phyloP scores from a whole-genome alignment of 2,888 invertebrate genomes.

The Hydriomena furcata region DNA sequence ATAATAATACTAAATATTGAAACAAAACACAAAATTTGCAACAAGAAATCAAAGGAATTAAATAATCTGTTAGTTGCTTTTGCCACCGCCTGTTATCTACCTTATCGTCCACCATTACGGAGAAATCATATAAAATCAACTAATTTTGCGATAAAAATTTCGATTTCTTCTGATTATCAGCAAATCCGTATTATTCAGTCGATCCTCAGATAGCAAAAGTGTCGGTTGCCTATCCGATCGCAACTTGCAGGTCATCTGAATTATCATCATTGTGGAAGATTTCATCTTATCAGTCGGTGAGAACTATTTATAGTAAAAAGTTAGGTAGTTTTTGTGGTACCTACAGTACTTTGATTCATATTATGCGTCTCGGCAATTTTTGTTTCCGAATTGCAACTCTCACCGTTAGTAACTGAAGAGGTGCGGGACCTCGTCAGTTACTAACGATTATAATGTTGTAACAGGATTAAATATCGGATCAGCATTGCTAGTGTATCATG shows the following conservation, averaged over 20 bases:
- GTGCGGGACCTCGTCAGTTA: too few relatives aligned
- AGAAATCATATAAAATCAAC: conserved; percentile 67
- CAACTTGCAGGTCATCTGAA: conserved; percentile 5
- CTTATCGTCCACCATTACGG: conserved; percentile 64
- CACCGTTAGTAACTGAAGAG: too few relatives aligned
- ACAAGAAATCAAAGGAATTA: too few relatives aligned
- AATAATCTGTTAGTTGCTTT: conserved; percentile 34
- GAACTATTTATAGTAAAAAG: conserved; percentile 36
- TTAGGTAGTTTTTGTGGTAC: too few relatives aligned
- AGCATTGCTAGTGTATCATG: too few relatives aligned
- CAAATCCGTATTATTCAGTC: conserved; percentile 74
- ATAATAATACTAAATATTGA: background rate
- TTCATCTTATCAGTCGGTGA: conserved; percentile 52
- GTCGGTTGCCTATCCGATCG: conserved; percentile 52
- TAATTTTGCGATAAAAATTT: conserved; percentile 74
- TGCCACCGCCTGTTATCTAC: conserved; percentile 51
- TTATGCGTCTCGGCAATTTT: too few relatives aligned
- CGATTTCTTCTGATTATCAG: conserved; percentile 71
- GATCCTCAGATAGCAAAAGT: conserved; percentile 69
- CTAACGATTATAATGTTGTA: too few relatives aligned
- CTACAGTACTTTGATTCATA: too few relatives aligned
- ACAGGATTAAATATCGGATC: too few relatives aligned
- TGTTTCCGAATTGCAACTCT: too few relatives aligned
- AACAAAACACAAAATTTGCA: too few relatives aligned
- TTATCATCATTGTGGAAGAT: conserved; percentile 36